These are phyloP conservation scores for Australoheros scitulus DNA, from an alignment of 2,113 vertebrate genomes.

Conservation along the genomic window DNA sequence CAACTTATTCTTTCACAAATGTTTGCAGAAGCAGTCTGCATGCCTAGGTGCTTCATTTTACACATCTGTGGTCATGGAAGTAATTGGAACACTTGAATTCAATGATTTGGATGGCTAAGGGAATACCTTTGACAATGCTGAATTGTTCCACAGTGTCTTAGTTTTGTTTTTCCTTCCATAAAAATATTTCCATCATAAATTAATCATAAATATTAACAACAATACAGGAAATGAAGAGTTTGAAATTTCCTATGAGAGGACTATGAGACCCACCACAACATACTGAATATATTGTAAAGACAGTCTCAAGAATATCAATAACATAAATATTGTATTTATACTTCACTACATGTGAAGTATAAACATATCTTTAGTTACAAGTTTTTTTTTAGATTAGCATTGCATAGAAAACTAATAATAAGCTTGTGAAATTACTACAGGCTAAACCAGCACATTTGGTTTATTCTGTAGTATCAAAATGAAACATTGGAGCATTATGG, in stretches of 20 bases:
- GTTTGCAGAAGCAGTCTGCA: no score
- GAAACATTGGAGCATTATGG: not conserved
- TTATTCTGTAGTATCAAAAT: not conserved
- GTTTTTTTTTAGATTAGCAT: not conserved
- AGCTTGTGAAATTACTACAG: not conserved
- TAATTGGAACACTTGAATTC: no score
- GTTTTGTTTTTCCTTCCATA: not conserved
- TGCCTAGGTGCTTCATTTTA: no score
- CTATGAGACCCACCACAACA: not conserved
- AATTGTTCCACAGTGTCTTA: not conserved
- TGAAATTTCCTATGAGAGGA: not conserved
- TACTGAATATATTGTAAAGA: not conserved
- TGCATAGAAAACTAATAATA: not conserved
- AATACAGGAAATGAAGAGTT: not conserved
- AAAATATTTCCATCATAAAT: not conserved
- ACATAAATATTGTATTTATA: not conserved
- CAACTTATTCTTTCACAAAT: no score
- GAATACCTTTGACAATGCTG: no score
- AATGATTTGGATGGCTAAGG: no score
- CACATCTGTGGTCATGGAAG: no score
- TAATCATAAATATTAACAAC: not conserved
- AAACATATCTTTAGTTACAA: no score
- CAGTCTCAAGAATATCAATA: no score
- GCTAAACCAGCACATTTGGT: no score
- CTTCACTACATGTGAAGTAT: not conserved